Percentiles rank a stretch among this genome's conserved stretches.
Conservation (phyloP, 2,113 vertebrate species). For the Benitochromis conjunctus region DNA sequence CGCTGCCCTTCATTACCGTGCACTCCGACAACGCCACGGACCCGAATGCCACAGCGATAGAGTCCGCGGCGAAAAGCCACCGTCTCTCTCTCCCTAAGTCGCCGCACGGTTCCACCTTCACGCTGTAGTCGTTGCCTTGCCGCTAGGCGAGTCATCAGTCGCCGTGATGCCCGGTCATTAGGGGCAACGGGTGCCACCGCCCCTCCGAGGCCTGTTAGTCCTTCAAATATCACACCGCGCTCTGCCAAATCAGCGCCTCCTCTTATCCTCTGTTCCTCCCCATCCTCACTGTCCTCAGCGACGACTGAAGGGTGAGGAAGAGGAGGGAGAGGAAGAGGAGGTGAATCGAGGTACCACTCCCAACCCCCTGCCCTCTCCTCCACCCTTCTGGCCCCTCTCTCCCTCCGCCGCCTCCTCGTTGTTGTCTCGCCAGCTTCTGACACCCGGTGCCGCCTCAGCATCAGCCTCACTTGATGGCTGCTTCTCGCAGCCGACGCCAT, state of each 20-base stretch:
- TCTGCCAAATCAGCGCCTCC: conserved; percentile 60
- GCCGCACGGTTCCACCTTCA: conserved; percentile 5
- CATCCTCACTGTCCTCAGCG: background rate
- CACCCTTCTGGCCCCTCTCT: background rate
- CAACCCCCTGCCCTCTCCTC: background rate
- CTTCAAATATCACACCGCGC: conserved; percentile 78
- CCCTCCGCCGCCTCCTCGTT: background rate
- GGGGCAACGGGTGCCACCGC: background rate
- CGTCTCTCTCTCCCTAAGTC: conserved; percentile 42
- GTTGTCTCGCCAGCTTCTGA: background rate
- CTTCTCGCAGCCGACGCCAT: conserved; percentile 34
- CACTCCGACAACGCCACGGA: conserved; percentile 64
- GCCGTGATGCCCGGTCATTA: conserved; percentile 1
- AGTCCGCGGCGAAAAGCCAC: conserved; percentile 49
- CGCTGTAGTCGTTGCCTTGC: conserved; percentile 39
- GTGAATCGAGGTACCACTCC: conserved; percentile 46
- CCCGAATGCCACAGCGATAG: conserved; percentile 68
- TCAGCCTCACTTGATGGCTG: conserved; percentile 53
- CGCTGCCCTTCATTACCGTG: conserved; percentile 60
- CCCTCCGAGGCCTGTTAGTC: conserved; percentile 21
- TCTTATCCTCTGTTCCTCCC: conserved; percentile 11
- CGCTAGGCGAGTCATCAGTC: conserved; percentile 22
- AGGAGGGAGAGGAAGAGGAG: background rate
- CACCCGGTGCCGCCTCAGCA: conserved; percentile 36
- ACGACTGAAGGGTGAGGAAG: background rate